phyloP scores from a whole-genome alignment of 2,797 vertebrate species.

The Tolypeutes matacus region DNA sequence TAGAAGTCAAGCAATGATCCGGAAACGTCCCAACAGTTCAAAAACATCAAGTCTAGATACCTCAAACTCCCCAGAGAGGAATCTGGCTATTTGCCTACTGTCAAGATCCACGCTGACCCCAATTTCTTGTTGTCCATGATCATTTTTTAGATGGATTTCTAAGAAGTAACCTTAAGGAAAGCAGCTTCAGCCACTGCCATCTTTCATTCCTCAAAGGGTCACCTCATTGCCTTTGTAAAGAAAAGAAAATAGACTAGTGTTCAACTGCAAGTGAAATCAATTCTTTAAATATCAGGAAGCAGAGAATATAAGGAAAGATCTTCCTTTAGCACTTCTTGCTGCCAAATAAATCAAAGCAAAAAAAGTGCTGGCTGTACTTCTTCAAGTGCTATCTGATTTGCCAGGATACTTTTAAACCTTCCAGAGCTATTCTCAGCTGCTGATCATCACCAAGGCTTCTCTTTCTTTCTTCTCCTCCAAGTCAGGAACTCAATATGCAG shows the following conservation, averaged over 20 bases:
- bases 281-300: slow-evolving; percentile 67
- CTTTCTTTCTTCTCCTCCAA: slow-evolving; percentile 10
- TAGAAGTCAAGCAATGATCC: background rate
- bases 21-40: background rate
- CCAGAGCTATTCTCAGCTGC: background rate
- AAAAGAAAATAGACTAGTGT: slow-evolving; percentile 42
- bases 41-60: slow-evolving; percentile 53
- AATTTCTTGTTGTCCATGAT: background rate
- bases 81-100: background rate
- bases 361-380: slow-evolving; percentile 39
- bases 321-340: slow-evolving; percentile 42
- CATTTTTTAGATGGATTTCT: background rate
- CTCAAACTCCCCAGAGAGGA: background rate
- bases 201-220: background rate
- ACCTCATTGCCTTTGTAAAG: background rate
- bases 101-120: slow-evolving; percentile 37
- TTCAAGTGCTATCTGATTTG: background rate
- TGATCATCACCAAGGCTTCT: background rate
- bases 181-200: background rate
- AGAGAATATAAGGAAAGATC: slow-evolving; percentile 40
- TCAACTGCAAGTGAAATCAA: slow-evolving; percentile 45
- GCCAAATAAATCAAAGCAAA: slow-evolving; percentile 63
- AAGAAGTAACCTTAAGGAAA: slow-evolving; percentile 26
- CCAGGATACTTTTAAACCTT: slow-evolving; percentile 40
- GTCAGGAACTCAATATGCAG: background rate